phyloP scores from a whole-genome alignment of 1,140 invertebrate genomes.

The Hermetia illucens region DNA sequence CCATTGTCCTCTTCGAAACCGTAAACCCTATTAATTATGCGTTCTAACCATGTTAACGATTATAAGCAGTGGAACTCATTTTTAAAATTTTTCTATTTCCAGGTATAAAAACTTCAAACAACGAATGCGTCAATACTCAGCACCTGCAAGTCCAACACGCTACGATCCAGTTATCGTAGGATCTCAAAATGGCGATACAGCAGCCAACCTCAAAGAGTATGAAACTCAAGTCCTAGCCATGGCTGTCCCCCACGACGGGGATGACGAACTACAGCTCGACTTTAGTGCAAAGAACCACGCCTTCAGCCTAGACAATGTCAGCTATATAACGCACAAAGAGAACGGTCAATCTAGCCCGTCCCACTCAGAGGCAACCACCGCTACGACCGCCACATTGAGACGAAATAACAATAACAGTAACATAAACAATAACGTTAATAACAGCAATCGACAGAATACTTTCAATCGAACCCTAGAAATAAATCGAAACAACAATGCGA shows the following conservation, averaged over 20 bases:
- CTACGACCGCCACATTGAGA: constrained; percentile 47
- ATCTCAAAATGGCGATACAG: constrained; percentile 28
- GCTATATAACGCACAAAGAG: constrained; percentile 66
- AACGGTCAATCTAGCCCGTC: constrained; percentile 66
- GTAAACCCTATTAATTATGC: too few species aligned
- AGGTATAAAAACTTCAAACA: constrained; percentile 71
- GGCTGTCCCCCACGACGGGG: constrained; percentile 70
- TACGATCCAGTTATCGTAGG: constrained; percentile 70
- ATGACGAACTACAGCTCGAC: constrained; percentile 69
- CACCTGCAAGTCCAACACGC: constrained; percentile 40
- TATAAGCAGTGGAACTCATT: too few species aligned
- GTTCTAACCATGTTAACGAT: too few species aligned
- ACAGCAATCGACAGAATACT: constrained; percentile 30
- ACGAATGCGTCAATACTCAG: constrained; percentile 55
- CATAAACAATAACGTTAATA: constrained; percentile 29
- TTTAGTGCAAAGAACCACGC: constrained; percentile 76
- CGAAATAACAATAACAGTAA: constrained; percentile 36
- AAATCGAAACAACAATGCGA: constrained; percentile 27
- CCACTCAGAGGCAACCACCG: constrained; percentile 63
- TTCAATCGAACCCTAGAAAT: constrained; percentile 28
- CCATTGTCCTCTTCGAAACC: too few species aligned
- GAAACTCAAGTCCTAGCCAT: constrained; percentile 81
- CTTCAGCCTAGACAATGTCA: constrained; percentile 71
- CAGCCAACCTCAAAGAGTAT: constrained; percentile 54
- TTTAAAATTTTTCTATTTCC: too few species aligned